Conservation (phyloP, 2,888 invertebrate genomes). For the Corbicula japonica region DNA sequence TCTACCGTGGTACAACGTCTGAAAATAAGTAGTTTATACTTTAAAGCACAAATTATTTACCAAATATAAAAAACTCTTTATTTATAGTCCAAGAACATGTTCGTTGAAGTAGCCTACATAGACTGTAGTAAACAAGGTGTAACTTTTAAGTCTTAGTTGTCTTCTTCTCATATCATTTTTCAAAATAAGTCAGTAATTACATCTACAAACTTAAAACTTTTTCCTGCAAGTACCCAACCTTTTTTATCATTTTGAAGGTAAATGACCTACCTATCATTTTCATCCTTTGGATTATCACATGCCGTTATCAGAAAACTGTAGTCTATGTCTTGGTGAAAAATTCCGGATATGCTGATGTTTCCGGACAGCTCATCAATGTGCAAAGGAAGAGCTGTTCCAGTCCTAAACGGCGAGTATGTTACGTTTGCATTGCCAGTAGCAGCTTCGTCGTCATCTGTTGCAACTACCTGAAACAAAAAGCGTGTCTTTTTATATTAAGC, state of each 20-base stretch:
- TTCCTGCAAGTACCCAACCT: too few species aligned
- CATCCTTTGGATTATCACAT: conserved; percentile 50
- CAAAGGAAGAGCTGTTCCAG: conserved; percentile 24
- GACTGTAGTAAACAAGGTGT: too few species aligned
- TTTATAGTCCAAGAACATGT: too few species aligned
- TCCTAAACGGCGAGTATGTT: conserved; percentile 21
- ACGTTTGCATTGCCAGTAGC: conserved; percentile 45
- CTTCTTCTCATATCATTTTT: too few species aligned
- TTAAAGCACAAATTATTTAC: background rate
- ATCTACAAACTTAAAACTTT: too few species aligned
- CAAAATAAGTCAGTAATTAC: too few species aligned
- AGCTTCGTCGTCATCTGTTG: conserved; percentile 42
- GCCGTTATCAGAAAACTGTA: conserved; percentile 45
- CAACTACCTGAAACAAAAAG: conserved; percentile 32
- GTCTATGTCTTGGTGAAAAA: conserved; percentile 6
- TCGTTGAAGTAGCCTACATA: too few species aligned
- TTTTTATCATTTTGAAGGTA: too few species aligned
- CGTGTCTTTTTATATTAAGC: too few species aligned
- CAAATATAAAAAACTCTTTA: too few species aligned
- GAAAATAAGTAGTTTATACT: background rate
- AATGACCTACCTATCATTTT: conserved; percentile 45
- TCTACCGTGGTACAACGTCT: conserved; percentile 37
- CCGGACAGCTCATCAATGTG: conserved; percentile 29
- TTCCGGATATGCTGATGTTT: conserved; percentile 22
- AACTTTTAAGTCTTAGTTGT: too few species aligned